Percentiles rank a stretch among this genome's conserved stretches.
Conservation (phyloP, 2,888 invertebrate genomes). For the Agrochola macilenta region DNA sequence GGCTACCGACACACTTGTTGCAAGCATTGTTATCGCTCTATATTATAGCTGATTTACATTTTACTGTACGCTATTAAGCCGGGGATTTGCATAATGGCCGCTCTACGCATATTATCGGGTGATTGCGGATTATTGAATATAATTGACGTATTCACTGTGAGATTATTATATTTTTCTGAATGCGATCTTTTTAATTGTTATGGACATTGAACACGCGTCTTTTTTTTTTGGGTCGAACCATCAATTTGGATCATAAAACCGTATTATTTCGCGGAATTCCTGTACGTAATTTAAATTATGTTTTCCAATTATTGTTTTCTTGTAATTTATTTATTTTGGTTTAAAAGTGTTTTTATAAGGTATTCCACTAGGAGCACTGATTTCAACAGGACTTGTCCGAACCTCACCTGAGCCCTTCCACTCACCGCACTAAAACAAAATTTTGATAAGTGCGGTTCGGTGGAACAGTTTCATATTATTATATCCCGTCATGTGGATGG, state of each 20-base stretch:
- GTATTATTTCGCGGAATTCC: background rate
- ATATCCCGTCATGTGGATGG: no score
- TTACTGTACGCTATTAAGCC: slow-evolving; percentile 72
- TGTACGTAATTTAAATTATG: no score
- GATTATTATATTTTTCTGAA: slow-evolving; percentile 39
- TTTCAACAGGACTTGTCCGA: no score
- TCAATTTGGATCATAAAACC: slow-evolving; percentile 1
- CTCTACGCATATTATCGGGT: slow-evolving; percentile 68
- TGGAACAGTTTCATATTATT: no score
- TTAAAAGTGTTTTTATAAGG: background rate
- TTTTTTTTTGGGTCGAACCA: slow-evolving; percentile 12
- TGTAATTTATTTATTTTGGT: background rate
- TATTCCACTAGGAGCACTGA: no score
- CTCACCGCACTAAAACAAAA: no score
- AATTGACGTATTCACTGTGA: slow-evolving; percentile 54
- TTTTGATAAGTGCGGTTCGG: no score
- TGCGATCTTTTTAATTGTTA: slow-evolving; percentile 29
- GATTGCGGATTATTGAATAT: slow-evolving; percentile 74
- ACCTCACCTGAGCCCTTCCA: no score
- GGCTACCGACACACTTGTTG: slow-evolving; percentile 70
- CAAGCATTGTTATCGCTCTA: slow-evolving; percentile 57
- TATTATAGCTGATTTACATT: slow-evolving; percentile 76
- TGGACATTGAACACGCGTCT: slow-evolving; percentile 7
- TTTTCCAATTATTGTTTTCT: no score
- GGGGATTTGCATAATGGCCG: slow-evolving; percentile 77